Conservation (phyloP, 2,113 vertebrate genomes). For the Osmerus mordax region DNA sequence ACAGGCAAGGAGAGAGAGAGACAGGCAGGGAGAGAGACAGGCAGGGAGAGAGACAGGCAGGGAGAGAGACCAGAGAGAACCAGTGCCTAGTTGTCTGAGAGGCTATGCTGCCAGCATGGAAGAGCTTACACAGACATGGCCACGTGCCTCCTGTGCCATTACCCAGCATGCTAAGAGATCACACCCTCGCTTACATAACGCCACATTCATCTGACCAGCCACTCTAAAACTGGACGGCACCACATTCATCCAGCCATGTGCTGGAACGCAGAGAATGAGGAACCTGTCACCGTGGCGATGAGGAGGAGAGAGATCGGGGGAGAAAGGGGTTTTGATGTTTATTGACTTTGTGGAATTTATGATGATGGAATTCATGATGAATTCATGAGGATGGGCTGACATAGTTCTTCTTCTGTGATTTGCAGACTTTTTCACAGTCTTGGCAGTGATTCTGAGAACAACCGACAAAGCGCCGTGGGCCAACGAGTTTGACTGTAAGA, state of each 20-base stretch:
- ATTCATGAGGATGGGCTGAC: conserved; percentile 16
- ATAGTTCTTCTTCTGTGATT: conserved; percentile 47
- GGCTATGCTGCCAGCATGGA: conserved; percentile 58
- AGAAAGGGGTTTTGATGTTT: conserved; percentile 22
- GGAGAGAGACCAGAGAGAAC: neutral
- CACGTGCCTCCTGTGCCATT: conserved; percentile 66
- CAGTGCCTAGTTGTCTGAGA: conserved; percentile 21
- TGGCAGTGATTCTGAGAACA: conserved; percentile 84
- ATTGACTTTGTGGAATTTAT: conserved; percentile 52
- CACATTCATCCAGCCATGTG: conserved; percentile 35
- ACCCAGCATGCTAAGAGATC: conserved; percentile 61
- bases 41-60: neutral
- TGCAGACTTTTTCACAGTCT: conserved; percentile 79
- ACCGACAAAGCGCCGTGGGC: conserved; percentile 81
- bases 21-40: neutral
- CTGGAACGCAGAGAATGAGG: conserved; percentile 38
- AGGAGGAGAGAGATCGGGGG: neutral
- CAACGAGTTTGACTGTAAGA: conserved; percentile 94
- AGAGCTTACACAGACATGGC: conserved; percentile 61
- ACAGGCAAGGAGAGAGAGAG: neutral
- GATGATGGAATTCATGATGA: no score
- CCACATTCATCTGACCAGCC: conserved; percentile 54
- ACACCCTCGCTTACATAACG: conserved; percentile 34
- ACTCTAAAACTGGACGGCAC: conserved; percentile 62
- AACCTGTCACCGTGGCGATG: conserved; percentile 17